These are phyloP conservation scores for Podiceps cristatus DNA, from an alignment of 2,113 vertebrate genomes.

Conservation along the genomic window DNA sequence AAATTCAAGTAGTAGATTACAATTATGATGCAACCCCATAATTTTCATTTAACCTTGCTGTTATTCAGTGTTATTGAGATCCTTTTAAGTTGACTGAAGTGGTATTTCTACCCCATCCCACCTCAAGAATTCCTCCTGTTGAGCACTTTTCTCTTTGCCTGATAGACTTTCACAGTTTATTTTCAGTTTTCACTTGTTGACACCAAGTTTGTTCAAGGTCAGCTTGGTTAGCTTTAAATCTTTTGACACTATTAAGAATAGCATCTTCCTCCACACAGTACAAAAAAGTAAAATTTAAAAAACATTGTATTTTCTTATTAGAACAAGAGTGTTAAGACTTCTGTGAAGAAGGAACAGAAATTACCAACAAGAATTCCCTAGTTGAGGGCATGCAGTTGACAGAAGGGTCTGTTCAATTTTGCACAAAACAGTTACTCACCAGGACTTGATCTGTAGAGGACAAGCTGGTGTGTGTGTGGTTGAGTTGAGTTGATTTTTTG, in stretches of 20 bases:
- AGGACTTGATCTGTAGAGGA: neutral
- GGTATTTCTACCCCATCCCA: neutral
- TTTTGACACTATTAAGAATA: neutral
- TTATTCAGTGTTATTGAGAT: neutral
- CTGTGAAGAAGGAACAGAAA: neutral
- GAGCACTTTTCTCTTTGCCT: neutral
- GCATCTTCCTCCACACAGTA: neutral
- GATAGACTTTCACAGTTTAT: neutral
- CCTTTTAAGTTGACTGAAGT: neutral
- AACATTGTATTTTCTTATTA: neutral
- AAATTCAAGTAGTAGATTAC: neutral
- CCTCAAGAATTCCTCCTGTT: neutral
- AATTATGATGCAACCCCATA: neutral
- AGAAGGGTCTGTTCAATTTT: neutral
- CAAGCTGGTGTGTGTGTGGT: neutral
- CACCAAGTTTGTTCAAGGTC: neutral
- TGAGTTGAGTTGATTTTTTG: accelerated
- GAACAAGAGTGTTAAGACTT: neutral
- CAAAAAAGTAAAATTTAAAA: neutral
- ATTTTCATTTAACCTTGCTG: neutral
- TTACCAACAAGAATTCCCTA: neutral
- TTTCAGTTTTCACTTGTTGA: neutral
- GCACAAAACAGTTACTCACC: neutral
- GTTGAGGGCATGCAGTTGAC: neutral
- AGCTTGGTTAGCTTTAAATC: neutral